These are phyloP conservation scores for Ginglymostoma cirratum DNA, from an alignment of 2,113 vertebrate species.

Conservation along the genomic window DNA sequence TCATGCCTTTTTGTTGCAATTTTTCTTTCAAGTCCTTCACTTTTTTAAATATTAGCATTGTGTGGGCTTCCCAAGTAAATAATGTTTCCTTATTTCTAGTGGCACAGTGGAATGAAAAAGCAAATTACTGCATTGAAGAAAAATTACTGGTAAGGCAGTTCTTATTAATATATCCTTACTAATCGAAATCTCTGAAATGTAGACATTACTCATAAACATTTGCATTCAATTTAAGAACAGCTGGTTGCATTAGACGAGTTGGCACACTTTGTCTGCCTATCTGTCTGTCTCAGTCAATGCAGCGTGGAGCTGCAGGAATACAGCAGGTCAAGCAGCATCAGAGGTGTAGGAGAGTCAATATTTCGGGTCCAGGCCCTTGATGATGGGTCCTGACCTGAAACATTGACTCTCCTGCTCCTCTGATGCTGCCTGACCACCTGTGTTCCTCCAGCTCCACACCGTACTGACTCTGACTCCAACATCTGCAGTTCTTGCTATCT, in stretches of 20 bases:
- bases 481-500: neutral
- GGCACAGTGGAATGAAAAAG: neutral
- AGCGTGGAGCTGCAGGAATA: no score
- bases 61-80: neutral
- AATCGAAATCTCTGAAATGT: neutral
- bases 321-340: no score
- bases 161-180: neutral
- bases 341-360: no score
- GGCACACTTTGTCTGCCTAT: neutral
- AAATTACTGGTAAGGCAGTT: neutral
- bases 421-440: no score
- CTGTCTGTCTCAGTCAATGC: slow-evolving; percentile 15
- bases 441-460: no score
- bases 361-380: no score
- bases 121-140: neutral
- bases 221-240: neutral
- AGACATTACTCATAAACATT: neutral
- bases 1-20: neutral
- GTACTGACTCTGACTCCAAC: no score
- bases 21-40: neutral
- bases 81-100: neutral
- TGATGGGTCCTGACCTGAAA: no score
- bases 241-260: neutral
- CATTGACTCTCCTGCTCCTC: no score
- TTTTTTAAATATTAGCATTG: neutral